Conservation (phyloP, 2,797 vertebrate genomes). For the Tragopan temminckii region DNA sequence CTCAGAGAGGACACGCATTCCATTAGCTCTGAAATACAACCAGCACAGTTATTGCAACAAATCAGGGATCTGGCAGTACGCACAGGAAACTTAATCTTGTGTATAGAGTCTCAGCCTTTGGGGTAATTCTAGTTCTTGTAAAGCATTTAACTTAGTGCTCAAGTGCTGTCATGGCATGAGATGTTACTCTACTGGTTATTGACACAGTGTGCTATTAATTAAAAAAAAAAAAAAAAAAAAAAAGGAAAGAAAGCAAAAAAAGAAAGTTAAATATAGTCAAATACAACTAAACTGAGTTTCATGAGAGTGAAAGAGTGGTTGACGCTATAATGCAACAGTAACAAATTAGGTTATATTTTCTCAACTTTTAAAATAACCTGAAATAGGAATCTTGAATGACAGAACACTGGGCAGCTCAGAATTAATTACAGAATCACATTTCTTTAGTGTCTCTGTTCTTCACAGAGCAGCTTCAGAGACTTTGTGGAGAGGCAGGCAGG, state of each 20-base stretch:
- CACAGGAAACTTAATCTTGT: neutral
- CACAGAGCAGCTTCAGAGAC: neutral
- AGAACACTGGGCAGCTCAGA: neutral
- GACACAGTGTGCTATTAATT: neutral
- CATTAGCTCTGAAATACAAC: neutral
- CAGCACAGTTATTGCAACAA: neutral
- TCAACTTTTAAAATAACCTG: neutral
- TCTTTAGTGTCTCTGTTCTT: neutral
- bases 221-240: neutral
- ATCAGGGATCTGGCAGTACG: neutral
- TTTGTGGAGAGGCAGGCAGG: neutral
- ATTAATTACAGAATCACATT: neutral
- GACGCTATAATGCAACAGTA: neutral
- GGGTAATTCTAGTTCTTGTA: neutral
- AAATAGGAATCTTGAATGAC: neutral
- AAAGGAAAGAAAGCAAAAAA: no score
- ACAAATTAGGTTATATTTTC: conserved; percentile 3
- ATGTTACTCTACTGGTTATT: neutral
- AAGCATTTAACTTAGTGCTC: neutral
- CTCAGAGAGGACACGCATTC: neutral
- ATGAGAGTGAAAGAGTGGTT: neutral
- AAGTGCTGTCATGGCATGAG: neutral
- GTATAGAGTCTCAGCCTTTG: neutral
- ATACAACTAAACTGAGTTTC: neutral
- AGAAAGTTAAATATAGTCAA: neutral